Conservation (phyloP, 2,888 invertebrate genomes). For the Lithosia quadra region DNA sequence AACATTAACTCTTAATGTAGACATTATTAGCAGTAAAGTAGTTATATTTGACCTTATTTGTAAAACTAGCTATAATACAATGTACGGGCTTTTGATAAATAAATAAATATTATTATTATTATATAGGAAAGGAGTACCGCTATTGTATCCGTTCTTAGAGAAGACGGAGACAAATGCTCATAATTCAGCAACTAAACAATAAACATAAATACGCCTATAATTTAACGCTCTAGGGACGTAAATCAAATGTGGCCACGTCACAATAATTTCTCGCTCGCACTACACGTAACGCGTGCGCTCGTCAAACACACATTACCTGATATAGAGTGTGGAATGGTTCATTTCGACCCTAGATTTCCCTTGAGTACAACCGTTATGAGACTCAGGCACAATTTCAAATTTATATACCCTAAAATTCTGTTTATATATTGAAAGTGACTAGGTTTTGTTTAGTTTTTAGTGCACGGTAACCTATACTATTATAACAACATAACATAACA, state of each 20-base stretch:
- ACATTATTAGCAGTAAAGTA: too few species aligned
- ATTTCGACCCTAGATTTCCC: constrained; percentile 46
- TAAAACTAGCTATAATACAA: too few species aligned
- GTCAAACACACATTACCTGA: constrained; percentile 22
- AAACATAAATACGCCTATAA: background rate
- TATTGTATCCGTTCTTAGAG: too few species aligned
- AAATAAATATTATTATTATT: too few species aligned
- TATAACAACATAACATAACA: too few species aligned
- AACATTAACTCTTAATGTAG: too few species aligned
- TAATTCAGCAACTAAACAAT: background rate
- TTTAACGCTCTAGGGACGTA: background rate
- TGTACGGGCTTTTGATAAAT: too few species aligned
- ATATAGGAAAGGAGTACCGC: too few species aligned
- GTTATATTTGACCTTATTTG: too few species aligned
- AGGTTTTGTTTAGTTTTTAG: background rate
- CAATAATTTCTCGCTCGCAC: background rate
- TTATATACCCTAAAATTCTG: constrained; percentile 14
- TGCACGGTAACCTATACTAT: background rate
- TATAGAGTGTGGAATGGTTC: constrained; percentile 30
- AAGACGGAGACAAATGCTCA: background rate
- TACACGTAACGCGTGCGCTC: background rate
- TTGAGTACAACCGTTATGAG: constrained; percentile 16
- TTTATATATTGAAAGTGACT: constrained; percentile 5
- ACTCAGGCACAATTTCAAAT: constrained; percentile 13
- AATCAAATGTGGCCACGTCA: background rate